phyloP scores from a whole-genome alignment of 2,888 invertebrate genomes.

The Clivina fossor region DNA sequence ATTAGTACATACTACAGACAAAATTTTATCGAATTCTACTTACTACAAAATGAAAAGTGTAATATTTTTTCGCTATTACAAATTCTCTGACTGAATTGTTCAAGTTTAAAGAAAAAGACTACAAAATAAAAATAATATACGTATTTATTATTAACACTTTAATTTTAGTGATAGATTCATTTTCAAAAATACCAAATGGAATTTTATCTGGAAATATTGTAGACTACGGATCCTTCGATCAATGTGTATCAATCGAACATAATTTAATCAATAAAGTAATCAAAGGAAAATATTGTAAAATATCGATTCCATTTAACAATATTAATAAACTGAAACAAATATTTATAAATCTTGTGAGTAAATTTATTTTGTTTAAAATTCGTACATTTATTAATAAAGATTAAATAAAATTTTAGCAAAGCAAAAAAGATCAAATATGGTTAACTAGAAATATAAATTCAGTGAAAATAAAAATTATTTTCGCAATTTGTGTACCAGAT shows the following conservation, averaged over 20 bases:
- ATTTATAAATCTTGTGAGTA: background rate
- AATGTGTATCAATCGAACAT: background rate
- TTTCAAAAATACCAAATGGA: background rate
- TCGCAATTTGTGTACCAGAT: conserved; percentile 15
- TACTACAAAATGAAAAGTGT: too few species aligned
- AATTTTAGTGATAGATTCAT: background rate
- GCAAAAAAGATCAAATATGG: too few species aligned
- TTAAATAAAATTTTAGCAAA: too few species aligned
- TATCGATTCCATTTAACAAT: conserved; percentile 6
- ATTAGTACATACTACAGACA: too few species aligned
- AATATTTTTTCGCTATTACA: background rate
- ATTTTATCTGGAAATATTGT: background rate
- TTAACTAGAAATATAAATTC: background rate
- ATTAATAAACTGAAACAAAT: background rate
- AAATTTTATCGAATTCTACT: too few species aligned
- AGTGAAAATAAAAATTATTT: conserved; percentile 1
- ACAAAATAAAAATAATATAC: background rate
- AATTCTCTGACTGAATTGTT: background rate
- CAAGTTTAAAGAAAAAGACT: background rate
- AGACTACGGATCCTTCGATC: background rate
- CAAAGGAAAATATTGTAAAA: background rate
- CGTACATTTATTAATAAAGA: background rate
- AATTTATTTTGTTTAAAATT: background rate
- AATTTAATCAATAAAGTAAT: background rate
- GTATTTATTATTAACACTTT: too few species aligned